Percentiles rank a stretch among this genome's conserved stretches.
Conservation (phyloP, 2,888 invertebrate genomes). For the Mylabris sibirica region DNA sequence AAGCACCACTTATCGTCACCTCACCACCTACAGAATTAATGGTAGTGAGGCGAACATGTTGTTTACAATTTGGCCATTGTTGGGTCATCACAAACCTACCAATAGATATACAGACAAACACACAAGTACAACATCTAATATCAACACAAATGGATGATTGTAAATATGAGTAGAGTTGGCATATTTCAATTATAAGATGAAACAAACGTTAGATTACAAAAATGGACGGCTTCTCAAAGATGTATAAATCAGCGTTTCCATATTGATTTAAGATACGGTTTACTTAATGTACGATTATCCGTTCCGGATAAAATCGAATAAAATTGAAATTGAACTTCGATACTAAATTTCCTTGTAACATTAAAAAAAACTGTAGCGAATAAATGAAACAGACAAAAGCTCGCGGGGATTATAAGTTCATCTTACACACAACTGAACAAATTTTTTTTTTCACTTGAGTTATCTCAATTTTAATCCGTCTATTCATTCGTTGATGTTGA, state of each 20-base stretch:
- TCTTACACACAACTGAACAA: background rate
- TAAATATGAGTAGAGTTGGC: background rate
- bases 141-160: background rate
- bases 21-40: slow-evolving; percentile 15
- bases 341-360: background rate
- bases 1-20: slow-evolving; percentile 30
- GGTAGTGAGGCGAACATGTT: background rate
- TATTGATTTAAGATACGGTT: background rate
- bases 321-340: background rate
- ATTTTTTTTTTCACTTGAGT: background rate
- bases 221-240: background rate
- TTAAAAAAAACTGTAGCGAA: background rate
- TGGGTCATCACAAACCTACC: background rate
- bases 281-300: slow-evolving; percentile 1
- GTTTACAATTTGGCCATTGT: background rate
- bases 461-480: background rate
- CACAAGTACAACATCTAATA: background rate
- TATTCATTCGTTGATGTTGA: background rate
- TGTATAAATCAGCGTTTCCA: background rate
- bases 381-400: background rate
- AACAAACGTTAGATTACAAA: background rate
- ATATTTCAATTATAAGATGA: background rate
- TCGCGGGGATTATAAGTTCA: background rate
- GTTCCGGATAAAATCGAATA: background rate
- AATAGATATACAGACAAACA: background rate